Base-by-base conservation (phyloP, 2,888 invertebrate species). In the Caenorhabditis sulstoni region DNA sequence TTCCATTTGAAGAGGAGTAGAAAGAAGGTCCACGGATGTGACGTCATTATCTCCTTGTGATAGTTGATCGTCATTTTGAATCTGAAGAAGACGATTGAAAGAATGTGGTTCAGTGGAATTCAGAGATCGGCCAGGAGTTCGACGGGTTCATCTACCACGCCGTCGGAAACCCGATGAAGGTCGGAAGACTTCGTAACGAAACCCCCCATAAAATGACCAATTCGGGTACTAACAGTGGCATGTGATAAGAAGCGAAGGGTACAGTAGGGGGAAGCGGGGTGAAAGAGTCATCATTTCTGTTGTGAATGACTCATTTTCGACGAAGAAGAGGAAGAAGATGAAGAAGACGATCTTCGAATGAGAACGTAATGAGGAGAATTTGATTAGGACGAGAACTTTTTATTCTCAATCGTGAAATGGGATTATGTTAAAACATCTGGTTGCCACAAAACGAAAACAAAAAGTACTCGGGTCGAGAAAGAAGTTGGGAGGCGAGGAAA, bases 61-160 rank as follows among this genome's bases (percentile, higher is more conserved):
- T 85, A 85, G 61, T 85, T 85, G 39, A 85, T 76, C 45, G 85
- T 85, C 85, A 85, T 79, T 68, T 73, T 50, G 44, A 12, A 16
- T 45, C 44, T 49, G 47, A 41, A 52, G 11, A 22, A 53, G 8
- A 37, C 22, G 45, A 44, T 1, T n/a, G 9, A 12, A 53, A 50
- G 41, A 45, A 22, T n/a, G 35, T 14, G 20, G 11, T 14, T 44
- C 35, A n/a, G 8, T 29, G 44, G 37, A 53, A 70, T 62, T 62
- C 71, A 71, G 55, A 71, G 71, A 71, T 62, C 71, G 64, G 39
- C 8, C 62, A 70, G 22, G 41, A 55, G 70, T 62, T 71, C 70
- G 55, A 23, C 20, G 44, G 71, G 71, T 61, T 71, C 71, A 71
- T 64, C 71, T 64, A 71, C 64, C 71, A 71, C 29, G 29, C 29